Evolutionary conservation across 2,888 invertebrate species (phyloP).

Genomic region (Drosophila nr. perissopoda): DNA sequence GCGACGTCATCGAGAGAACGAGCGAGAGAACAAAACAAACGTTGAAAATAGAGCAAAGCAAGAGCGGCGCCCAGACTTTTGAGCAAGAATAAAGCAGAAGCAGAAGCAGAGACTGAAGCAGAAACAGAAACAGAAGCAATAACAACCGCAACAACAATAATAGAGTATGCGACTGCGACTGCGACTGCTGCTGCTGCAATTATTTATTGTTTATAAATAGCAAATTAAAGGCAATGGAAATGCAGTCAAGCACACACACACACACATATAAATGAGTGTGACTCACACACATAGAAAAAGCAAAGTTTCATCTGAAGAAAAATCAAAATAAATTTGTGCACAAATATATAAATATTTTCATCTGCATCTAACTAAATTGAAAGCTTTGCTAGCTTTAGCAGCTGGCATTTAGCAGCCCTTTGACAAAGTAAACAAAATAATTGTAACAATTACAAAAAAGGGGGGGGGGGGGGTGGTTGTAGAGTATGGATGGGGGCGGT

Average conservation of each 20-base stretch:
- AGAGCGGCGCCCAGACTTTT: constrained; percentile 16
- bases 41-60: constrained; percentile 19
- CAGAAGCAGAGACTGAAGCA: constrained; percentile 13
- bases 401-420: background rate
- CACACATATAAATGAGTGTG: constrained; percentile 38
- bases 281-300: constrained; percentile 20
- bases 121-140: constrained; percentile 2
- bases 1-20: constrained; percentile 7
- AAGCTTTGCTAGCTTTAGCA: constrained; percentile 8
- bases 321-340: constrained; percentile 45
- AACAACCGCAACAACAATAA: constrained; percentile 21
- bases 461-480: background rate
- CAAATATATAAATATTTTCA: constrained; percentile 28
- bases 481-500: background rate
- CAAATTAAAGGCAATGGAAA: constrained; percentile 43
- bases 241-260: constrained; percentile 41
- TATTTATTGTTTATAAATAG: constrained; percentile 49
- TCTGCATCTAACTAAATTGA: background rate
- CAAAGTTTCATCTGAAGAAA: constrained; percentile 15
- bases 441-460: constrained; percentile 24
- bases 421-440: constrained; percentile 53
- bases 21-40: constrained; percentile 51
- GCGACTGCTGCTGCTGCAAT: constrained; percentile 4
- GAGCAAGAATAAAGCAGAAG: constrained; percentile 10
- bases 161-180: constrained; percentile 3